phyloP scores from a whole-genome alignment of 2,797 vertebrate genomes.

The Micropoecilia bifurca region DNA sequence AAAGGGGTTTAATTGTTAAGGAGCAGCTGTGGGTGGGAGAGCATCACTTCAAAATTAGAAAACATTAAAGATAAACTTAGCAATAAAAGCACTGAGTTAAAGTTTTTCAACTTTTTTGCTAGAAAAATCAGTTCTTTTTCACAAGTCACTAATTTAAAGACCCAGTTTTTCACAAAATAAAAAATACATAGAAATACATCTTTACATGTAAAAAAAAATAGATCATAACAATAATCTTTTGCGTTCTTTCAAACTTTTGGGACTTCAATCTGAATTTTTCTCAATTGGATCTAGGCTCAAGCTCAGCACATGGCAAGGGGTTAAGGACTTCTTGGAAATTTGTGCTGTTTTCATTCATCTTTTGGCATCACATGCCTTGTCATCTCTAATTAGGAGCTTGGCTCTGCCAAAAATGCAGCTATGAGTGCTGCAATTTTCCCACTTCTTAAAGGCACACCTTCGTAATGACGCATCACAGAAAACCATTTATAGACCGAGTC shows the following conservation, averaged over 20 bases:
- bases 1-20: background rate
- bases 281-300: background rate
- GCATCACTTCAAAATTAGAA: background rate
- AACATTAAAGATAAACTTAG: background rate
- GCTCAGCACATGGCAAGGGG: background rate
- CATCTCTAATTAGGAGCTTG: background rate
- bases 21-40: background rate
- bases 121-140: background rate
- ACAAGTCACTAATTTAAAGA: background rate
- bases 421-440: background rate
- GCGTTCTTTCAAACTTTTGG: background rate
- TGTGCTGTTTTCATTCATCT: background rate
- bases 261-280: background rate
- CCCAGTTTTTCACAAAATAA: background rate
- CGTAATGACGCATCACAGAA: background rate
- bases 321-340: background rate
- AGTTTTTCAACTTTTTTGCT: background rate
- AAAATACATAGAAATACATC: background rate
- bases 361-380: slow-evolving; percentile 1
- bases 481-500: background rate
- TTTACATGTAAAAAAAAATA: background rate
- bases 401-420: background rate
- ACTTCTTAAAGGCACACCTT: background rate
- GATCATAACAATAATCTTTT: too few species aligned
- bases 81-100: background rate